Percentiles rank a stretch among this genome's conserved stretches.
Conservation (phyloP, 2,113 vertebrate genomes). For the Chlamydotis undulata region DNA sequence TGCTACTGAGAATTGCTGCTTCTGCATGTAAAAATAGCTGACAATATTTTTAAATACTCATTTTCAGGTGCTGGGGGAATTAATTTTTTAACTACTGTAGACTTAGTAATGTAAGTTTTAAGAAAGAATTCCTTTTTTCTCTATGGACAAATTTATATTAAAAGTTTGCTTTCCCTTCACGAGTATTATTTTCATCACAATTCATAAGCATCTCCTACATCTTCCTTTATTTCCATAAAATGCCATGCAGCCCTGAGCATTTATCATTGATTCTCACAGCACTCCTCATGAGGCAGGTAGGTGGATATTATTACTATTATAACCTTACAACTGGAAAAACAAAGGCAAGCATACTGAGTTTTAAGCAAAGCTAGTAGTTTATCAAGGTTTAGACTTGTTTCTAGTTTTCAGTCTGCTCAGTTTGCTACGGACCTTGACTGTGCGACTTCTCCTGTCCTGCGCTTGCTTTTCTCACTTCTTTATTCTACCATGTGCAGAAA, state of each 20-base stretch:
- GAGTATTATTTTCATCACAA: not conserved
- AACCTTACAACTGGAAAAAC: not conserved
- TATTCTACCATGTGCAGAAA: not conserved
- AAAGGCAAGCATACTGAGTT: not conserved
- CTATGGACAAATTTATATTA: not conserved
- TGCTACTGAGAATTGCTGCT: not conserved
- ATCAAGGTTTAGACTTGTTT: not conserved
- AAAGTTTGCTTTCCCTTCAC: slow-evolving; percentile 12
- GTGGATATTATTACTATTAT: not conserved
- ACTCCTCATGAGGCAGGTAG: not conserved
- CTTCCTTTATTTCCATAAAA: slow-evolving; percentile 23
- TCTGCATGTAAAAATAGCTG: slow-evolving; percentile 37
- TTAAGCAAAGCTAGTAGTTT: not conserved
- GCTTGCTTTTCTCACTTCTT: not conserved
- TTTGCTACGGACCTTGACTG: not conserved
- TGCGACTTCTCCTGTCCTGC: not conserved
- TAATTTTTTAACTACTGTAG: slow-evolving; percentile 42
- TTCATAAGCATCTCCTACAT: slow-evolving; percentile 1
- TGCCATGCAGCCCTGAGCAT: not conserved
- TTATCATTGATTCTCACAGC: not conserved
- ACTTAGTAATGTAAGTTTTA: slow-evolving; percentile 20
- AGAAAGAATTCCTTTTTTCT: not conserved
- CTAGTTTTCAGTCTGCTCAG: not conserved
- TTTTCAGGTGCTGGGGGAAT: slow-evolving; percentile 23
- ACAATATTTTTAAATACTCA: slow-evolving; percentile 1